phyloP scores from a whole-genome alignment of 2,797 vertebrate genomes.

The Neoniphon sammara region DNA sequence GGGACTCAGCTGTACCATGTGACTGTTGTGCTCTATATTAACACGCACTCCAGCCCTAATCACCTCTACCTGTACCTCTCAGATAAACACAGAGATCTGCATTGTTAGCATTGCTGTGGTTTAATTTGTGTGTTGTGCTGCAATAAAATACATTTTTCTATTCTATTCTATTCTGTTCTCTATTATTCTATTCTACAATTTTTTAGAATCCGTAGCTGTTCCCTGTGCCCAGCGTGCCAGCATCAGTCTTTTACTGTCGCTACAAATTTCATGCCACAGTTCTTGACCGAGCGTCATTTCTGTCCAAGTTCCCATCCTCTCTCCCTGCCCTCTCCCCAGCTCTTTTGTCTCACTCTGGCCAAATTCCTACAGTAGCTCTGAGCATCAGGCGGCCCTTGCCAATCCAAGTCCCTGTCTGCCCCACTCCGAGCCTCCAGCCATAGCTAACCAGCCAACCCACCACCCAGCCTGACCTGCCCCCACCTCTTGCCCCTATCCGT shows the following conservation, averaged over 20 bases:
- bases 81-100: not conserved
- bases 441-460: constrained; percentile 53
- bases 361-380: constrained; percentile 42
- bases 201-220: not conserved
- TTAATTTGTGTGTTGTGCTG: not conserved
- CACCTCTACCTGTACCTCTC: constrained; percentile 22
- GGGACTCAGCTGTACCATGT: too few relatives aligned
- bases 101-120: not conserved
- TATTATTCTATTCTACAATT: too few relatives aligned
- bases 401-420: constrained; percentile 53
- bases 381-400: constrained; percentile 49
- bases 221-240: not conserved
- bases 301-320: constrained; percentile 65
- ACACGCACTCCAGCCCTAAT: constrained; percentile 14
- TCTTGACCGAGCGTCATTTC: constrained; percentile 12
- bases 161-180: not conserved
- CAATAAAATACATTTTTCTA: not conserved
- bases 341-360: constrained; percentile 50
- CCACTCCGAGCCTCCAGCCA: constrained; percentile 49
- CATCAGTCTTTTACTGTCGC: constrained; percentile 20
- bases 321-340: constrained; percentile 36
- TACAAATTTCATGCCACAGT: constrained; percentile 24
- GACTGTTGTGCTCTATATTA: too few relatives aligned
- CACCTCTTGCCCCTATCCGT: constrained; percentile 52
- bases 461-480: constrained; percentile 48